Conservation (phyloP, 2,113 vertebrate species). For the Syrmaticus mikado region DNA sequence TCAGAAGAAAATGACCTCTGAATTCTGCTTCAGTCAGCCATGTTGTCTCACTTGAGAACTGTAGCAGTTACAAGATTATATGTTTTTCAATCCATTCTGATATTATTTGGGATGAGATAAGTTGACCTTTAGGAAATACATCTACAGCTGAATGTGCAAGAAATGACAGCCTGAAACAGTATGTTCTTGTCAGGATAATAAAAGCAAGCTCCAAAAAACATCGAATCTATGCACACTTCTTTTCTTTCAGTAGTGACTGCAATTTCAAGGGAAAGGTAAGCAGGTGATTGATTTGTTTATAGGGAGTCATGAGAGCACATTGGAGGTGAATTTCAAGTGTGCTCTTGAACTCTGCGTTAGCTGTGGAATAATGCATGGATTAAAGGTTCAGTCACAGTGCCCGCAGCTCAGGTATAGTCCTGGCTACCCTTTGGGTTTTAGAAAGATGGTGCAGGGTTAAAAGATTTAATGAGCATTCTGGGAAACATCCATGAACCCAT, state of each 20-base stretch:
- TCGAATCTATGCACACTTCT: not conserved
- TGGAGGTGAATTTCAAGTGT: constrained; percentile 10
- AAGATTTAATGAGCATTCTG: not conserved
- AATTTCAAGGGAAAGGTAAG: constrained; percentile 39
- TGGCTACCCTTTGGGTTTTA: not conserved
- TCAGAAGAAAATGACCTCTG: constrained; percentile 33
- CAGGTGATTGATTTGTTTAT: constrained; percentile 29
- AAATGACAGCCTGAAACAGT: constrained; percentile 6
- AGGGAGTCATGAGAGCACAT: not conserved
- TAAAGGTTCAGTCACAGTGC: not conserved
- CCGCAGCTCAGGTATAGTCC: not conserved
- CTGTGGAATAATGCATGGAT: not conserved
- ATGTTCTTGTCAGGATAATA: constrained; percentile 4
- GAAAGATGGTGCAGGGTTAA: not conserved
- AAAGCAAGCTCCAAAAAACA: not conserved
- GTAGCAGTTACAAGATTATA: not conserved
- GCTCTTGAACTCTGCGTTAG: not conserved
- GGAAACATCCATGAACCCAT: not conserved
- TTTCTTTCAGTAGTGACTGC: not conserved
- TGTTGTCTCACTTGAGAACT: not conserved
- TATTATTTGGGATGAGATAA: constrained; percentile 5
- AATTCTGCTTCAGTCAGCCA: constrained; percentile 32
- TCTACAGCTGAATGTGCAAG: constrained; percentile 28
- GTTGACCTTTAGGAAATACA: constrained; percentile 45
- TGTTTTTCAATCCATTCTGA: not conserved